Evolutionary conservation across 2,888 invertebrate species (phyloP).

Genomic region (Ichneumoninae sp.): DNA sequence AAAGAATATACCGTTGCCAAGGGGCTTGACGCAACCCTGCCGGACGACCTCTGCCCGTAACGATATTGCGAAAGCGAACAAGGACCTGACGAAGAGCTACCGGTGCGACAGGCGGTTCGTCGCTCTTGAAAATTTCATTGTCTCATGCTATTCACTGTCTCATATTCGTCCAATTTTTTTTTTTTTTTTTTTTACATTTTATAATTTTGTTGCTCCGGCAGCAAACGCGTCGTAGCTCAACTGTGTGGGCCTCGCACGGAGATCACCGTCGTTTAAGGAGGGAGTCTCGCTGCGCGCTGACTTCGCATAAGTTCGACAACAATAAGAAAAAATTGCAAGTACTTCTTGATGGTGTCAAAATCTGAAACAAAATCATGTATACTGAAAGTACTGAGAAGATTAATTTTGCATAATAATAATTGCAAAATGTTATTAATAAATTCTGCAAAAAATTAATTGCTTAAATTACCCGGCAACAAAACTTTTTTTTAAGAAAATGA

Average conservation of each 20-base stretch:
- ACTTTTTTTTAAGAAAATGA: too few relatives aligned
- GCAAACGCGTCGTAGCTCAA: neutral
- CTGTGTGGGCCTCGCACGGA: neutral
- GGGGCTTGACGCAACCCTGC: constrained; percentile 20
- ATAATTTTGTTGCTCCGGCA: neutral
- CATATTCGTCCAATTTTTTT: neutral
- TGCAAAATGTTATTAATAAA: too few relatives aligned
- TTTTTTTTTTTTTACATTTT: neutral
- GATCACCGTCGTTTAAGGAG: neutral
- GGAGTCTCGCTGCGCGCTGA: too few relatives aligned
- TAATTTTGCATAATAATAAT: too few relatives aligned
- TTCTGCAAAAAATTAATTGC: too few relatives aligned
- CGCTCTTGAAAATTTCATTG: constrained; percentile 2
- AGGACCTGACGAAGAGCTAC: neutral
- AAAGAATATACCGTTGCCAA: constrained; percentile 24
- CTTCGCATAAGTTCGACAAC: too few relatives aligned
- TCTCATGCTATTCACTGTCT: neutral
- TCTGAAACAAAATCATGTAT: too few relatives aligned
- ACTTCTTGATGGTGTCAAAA: too few relatives aligned
- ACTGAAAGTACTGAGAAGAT: too few relatives aligned
- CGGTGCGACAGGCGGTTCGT: neutral
- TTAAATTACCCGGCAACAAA: too few relatives aligned
- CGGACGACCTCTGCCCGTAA: neutral
- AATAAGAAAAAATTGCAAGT: too few relatives aligned
- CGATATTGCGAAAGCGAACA: neutral